Evolutionary conservation across 1,140 invertebrate species (phyloP), one percentile per base, ranked within the genome.

Genomic region (Dolichoris vasculosae): DNA sequence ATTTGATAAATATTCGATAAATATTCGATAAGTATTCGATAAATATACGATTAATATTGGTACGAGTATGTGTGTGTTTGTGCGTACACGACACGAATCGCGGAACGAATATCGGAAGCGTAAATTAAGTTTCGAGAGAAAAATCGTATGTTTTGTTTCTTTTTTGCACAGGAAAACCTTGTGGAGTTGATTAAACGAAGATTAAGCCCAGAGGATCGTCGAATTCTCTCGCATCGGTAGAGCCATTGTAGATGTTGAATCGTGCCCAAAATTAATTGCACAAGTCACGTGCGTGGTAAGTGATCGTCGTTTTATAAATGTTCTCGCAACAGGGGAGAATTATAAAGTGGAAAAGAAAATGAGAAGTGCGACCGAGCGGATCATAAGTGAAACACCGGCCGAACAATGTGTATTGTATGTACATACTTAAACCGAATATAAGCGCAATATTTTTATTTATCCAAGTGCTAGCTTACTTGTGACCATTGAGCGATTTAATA

Each of bases 391-490:
- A 88, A 87, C 89, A 88, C 87, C 88, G 86, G 89, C 77, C 89
- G 90, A 92, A 90, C 89, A 89, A 92, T 90, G 90, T 92, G 90
- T 93, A 92, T 93, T 92, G 89, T 93, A 91, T 93, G 93, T 93
- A 92, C 88, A 93, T 93, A 93, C 88, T 91, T 92, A 90, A 88
- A 91, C 89, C 90, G 88, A 92, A 89, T 88, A 86, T 87, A 89
- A 90, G 91, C 91, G 90, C 90, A 92, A 92, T 93, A 92, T 91
- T 92, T 93, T 92, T 93, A 91, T 92, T 93, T 93, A 92, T 91
- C 90, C 88, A 90, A 88, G 88, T 89, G 88, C 87, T 86, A 87
- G 86, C 87, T 89, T 91, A 86, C 75, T 87, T 87, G 85, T 85
- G 78, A 87, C 79, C 79, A 77, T 87, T 88, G 63, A 85, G 78